Evolutionary conservation across 1,140 invertebrate genomes (phyloP), one percentile per base, ranked within the genome.

Genomic region (Drosophila jambulina): DNA sequence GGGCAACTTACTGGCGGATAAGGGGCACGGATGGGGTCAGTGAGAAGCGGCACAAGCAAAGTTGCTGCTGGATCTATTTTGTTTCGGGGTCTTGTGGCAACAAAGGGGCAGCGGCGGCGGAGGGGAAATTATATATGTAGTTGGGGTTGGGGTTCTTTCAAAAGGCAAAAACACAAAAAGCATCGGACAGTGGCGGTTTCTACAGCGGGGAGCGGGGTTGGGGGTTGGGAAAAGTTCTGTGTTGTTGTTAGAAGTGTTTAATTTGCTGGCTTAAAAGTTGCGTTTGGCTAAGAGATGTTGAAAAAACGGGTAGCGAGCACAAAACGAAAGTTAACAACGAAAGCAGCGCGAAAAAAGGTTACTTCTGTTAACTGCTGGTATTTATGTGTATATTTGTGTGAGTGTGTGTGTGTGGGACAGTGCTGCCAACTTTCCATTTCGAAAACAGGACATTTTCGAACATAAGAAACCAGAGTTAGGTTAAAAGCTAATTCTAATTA

Each of bases 251-350:
- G 70, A 78, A 87, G 85, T 87, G 84, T 87, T 87, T 90, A 87
- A 87, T 87, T 87, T 87, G 77, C 84, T 88, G 80, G 84, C 84
- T 87, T 87, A 87, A 87, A 87, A 87, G 84, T 87, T 87, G 80
- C 69, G 74, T 85, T 80, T 78, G 82, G 63, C 68, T 69, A 75
- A 80, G 72, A 77, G 80, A 76, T 53, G 60, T 67, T 60, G 59
- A 65, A 63, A 64, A 56, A 75, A 68, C 48, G 49, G 46, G 51
- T 51, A 42, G 40, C 38, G 64, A 64, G 71, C 75, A 51, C 43
- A 57, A 80, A 58, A 71, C 29, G 56, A 82, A 54, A 78, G 49
- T 67, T 54, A 67, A 61, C 54, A 76, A 77, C 74, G 56, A 77
- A 78, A 78, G 75, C 74, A 60, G 42, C 48, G 75, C 59, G 53